Percentiles rank a stretch among this genome's conserved stretches.
These are phyloP conservation scores for Sinocyclocheilus maitianheensis DNA, from an alignment of 2,113 vertebrate genomes.

Conservation along the genomic window DNA sequence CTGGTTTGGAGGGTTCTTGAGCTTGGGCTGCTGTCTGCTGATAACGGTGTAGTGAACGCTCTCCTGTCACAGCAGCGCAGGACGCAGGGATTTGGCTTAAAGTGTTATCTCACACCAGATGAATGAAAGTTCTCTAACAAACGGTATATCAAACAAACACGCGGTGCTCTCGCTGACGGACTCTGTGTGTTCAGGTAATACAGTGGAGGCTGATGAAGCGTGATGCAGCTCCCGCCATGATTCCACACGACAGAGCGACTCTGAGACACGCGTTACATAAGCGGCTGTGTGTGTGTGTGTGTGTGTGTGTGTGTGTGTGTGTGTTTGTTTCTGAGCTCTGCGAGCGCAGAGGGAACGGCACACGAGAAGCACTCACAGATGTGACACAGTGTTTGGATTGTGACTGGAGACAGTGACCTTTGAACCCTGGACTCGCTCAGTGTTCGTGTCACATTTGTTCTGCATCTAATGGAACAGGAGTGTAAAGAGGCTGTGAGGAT, in stretches of 20 bases:
- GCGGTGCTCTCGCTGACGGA: background rate
- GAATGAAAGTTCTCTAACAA: background rate
- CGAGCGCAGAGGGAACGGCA: background rate
- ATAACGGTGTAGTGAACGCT: background rate
- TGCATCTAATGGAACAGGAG: background rate
- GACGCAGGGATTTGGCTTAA: background rate
- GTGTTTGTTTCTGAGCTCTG: background rate
- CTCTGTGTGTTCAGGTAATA: background rate
- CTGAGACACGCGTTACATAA: background rate
- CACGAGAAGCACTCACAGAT: background rate
- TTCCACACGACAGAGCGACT: background rate
- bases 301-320: background rate
- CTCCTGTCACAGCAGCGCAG: background rate
- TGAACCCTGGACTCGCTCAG: background rate
- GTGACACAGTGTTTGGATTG: background rate
- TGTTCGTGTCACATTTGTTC: background rate
- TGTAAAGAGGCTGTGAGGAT: background rate
- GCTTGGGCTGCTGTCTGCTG: background rate
- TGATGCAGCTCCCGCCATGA: background rate
- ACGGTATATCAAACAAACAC: background rate
- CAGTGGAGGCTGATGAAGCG: background rate
- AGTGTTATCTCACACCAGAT: background rate
- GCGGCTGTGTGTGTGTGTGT: background rate
- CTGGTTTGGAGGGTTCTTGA: background rate
- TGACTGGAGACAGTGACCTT: background rate